These are phyloP conservation scores for Prolemur simus DNA, from an alignment of 2,113 vertebrate species.

Conservation along the genomic window DNA sequence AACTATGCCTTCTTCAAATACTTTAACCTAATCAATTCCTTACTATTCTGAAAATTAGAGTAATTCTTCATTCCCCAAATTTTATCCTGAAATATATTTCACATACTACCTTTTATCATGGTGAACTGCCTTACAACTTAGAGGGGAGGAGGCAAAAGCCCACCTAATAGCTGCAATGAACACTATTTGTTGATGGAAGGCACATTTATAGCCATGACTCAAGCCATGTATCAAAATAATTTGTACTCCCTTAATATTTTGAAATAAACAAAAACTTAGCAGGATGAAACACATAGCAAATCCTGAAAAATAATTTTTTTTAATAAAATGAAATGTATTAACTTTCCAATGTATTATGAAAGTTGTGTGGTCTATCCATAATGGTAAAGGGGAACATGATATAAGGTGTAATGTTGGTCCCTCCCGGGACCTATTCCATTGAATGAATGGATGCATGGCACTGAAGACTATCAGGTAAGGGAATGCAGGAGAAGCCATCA, in stretches of 20 bases:
- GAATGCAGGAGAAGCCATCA: not conserved
- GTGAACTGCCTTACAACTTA: not conserved
- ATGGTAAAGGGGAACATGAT: not conserved
- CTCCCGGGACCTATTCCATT: not conserved
- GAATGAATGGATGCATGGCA: not conserved
- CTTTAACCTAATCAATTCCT: not conserved
- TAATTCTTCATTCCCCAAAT: not conserved
- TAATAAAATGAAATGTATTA: not conserved
- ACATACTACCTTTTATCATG: not conserved
- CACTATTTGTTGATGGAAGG: too few species aligned
- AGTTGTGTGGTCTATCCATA: not conserved
- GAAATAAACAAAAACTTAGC: not conserved
- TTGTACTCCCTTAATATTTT: too few species aligned
- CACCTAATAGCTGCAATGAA: too few species aligned
- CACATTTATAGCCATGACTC: too few species aligned
- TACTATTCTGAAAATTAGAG: not conserved
- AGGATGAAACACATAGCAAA: not conserved
- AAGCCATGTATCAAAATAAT: too few species aligned
- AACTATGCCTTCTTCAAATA: not conserved
- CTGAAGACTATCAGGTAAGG: not conserved
- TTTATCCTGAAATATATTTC: not conserved
- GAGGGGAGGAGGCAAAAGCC: not conserved
- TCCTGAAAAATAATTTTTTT: not conserved
- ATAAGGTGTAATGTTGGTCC: not conserved
- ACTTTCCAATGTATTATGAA: not conserved